These are phyloP conservation scores for Ips nitidus DNA, from an alignment of 1,140 invertebrate species.

Conservation along the genomic window DNA sequence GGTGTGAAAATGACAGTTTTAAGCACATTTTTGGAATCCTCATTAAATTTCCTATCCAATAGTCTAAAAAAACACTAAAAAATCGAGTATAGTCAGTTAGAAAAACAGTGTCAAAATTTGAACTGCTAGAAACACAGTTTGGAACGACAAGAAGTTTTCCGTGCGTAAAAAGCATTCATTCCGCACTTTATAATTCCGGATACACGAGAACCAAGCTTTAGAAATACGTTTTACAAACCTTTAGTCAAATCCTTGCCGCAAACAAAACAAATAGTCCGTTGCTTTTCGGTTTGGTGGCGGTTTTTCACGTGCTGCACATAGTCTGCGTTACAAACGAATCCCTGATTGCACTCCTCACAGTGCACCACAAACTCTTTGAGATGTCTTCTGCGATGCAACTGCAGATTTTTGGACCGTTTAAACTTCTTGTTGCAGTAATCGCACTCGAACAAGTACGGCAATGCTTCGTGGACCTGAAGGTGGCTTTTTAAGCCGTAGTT, in stretches of 20 bases:
- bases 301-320: conserved; percentile 27
- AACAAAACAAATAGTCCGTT: conserved; percentile 34
- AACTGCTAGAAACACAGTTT: too few relatives aligned
- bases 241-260: conserved; percentile 40
- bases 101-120: too few relatives aligned
- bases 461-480: conserved; percentile 46
- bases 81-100: too few relatives aligned
- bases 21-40: too few relatives aligned
- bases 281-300: conserved; percentile 19
- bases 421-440: conserved; percentile 10
- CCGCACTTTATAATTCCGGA: too few relatives aligned
- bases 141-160: too few relatives aligned
- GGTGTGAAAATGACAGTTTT: too few relatives aligned
- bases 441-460: conserved; percentile 4
- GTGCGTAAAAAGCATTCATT: too few relatives aligned
- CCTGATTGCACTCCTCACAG: conserved; percentile 39
- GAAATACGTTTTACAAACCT: not conserved
- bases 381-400: conserved; percentile 64
- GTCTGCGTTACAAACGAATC: conserved; percentile 39
- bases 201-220: not conserved
- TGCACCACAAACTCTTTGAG: conserved; percentile 53
- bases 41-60: too few relatives aligned
- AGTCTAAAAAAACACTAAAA: too few relatives aligned
- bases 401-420: conserved; percentile 12
- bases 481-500: conserved; percentile 44